These are phyloP conservation scores for Staurois parvus DNA, from an alignment of 2,797 vertebrate genomes.

Conservation along the genomic window DNA sequence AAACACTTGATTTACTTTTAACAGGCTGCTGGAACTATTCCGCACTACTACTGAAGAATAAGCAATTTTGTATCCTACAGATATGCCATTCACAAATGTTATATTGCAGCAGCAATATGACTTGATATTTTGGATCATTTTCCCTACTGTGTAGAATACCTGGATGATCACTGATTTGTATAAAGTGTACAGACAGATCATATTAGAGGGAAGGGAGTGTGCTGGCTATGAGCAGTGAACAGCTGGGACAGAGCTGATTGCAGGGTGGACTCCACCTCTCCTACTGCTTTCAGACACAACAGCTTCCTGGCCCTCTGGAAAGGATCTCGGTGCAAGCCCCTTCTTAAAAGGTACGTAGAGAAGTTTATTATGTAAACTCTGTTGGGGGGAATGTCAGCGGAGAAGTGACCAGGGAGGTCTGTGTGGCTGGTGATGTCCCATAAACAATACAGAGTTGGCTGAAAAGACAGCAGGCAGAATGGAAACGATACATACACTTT, in stretches of 20 bases:
- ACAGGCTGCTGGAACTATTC: neutral
- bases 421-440: neutral
- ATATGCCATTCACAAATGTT: too few relatives aligned
- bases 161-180: neutral
- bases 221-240: constrained; percentile 12
- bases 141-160: neutral
- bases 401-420: neutral
- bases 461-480: neutral
- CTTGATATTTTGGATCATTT: neutral
- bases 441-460: neutral
- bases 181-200: constrained; percentile 7
- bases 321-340: constrained; percentile 2
- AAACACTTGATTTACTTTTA: neutral
- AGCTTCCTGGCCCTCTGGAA: constrained; percentile 19
- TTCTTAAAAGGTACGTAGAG: constrained; percentile 25
- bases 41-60: neutral
- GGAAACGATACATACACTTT: neutral
- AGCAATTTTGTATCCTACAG: neutral
- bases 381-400: neutral
- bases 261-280: constrained; percentile 31
- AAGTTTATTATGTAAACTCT: constrained; percentile 6
- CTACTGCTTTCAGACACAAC: constrained; percentile 2
- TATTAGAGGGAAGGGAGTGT: constrained; percentile 13
- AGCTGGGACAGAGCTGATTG: constrained; percentile 1
- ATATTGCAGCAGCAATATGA: neutral